Conservation (phyloP, 2,113 vertebrate species). For the Lethenteron camtschaticum region DNA sequence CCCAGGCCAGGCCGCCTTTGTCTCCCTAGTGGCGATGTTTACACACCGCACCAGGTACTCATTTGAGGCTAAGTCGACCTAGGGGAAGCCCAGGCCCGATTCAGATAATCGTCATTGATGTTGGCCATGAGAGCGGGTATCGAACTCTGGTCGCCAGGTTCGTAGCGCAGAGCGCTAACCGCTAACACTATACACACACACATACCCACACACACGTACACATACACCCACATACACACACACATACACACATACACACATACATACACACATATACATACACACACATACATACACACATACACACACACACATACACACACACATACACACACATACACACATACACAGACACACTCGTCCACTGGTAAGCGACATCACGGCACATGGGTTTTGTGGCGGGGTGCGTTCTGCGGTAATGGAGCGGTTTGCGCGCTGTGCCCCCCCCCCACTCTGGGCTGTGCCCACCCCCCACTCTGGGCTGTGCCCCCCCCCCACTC, state of each 20-base stretch:
- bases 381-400: background rate
- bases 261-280: background rate
- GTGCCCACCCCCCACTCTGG: background rate
- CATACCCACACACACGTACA: too few species aligned
- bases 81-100: too few species aligned
- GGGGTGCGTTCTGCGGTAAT: too few species aligned
- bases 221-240: background rate
- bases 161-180: too few species aligned
- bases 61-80: too few species aligned
- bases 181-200: too few species aligned
- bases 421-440: background rate
- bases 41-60: too few species aligned
- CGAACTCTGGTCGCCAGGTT: too few species aligned
- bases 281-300: background rate
- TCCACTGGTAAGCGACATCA: background rate
- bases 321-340: background rate
- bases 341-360: background rate
- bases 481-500: background rate
- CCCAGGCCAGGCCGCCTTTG: too few species aligned
- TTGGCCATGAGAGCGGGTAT: too few species aligned
- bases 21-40: too few species aligned
- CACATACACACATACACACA: background rate
- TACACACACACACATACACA: background rate
- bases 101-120: too few species aligned
- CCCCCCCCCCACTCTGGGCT: background rate